Base-by-base conservation (phyloP, 2,888 invertebrate species). In the Tenthredo notha region DNA sequence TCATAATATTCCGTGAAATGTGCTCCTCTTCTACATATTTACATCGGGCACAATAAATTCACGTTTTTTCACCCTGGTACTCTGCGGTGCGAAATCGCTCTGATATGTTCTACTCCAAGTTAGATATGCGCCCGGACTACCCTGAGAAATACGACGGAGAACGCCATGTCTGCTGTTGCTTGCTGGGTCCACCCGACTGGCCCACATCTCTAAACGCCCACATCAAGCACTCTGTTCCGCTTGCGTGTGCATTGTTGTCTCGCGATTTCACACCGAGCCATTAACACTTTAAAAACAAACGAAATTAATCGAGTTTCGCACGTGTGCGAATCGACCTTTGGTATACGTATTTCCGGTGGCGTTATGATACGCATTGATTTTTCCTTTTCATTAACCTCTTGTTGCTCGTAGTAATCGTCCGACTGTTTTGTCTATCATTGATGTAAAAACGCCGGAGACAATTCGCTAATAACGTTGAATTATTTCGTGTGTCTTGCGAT, bases 141-240 rank as follows among this genome's bases (percentile, higher is more conserved):
- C 37, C 70, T 43, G 21, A 43, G 40, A 74, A 40, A 74, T 43
- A 74, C 40, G 74, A 74, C 70, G 67, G 54, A 74, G 47, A 40
- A 25, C 43, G 86, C 85, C 67, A 84, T 87, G 87, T 87, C 88
- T 87, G 37, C 37, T 37, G 37, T 7, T 37, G 86, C 85, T 85
- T 88, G 87, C 86, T 87, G 88, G 86, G 86, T 87, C 88, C 40
- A n/a, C 82, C 6, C 82, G 82, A 47, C 58, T 67, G 72, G 91
- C 91, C 91, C 92, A 91, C 91, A 92, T 92, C 92, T 90, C 58
- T 87, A 86, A 85, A 83, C 91, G 92, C 92, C 92, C 92, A 92
- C 92, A 88, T 90, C 88, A 86, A 85, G 87, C 84, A 86, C 85
- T 84, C 85, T 86, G 85, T 86, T 87, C 86, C 89, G 88, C 88